These are phyloP conservation scores for Megaceryle torquata DNA, from an alignment of 2,113 vertebrate genomes.

Conservation along the genomic window DNA sequence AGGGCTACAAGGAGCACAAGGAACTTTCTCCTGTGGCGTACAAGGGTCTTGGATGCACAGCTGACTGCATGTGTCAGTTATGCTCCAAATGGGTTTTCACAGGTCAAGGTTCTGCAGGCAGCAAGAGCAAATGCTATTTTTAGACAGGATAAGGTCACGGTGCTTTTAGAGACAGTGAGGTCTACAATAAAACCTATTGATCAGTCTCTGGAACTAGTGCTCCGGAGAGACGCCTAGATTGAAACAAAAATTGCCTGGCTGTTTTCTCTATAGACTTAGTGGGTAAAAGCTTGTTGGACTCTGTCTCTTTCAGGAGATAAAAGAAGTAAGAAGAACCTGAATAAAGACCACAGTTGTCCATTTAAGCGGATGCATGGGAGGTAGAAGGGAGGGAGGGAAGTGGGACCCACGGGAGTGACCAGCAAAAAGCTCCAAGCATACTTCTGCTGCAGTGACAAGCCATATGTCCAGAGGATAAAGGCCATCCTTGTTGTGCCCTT, in stretches of 20 bases:
- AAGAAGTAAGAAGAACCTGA: slow-evolving; percentile 67
- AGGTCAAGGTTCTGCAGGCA: slow-evolving; percentile 83
- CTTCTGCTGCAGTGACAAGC: not conserved
- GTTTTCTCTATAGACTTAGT: slow-evolving; percentile 65
- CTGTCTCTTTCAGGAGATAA: slow-evolving; percentile 79
- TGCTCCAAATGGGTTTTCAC: slow-evolving; percentile 84
- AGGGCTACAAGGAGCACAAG: not conserved
- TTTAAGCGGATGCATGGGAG: slow-evolving; percentile 59
- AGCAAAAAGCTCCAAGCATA: not conserved
- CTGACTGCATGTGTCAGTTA: slow-evolving; percentile 81
- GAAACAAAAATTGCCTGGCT: slow-evolving; percentile 80
- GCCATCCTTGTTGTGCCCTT: not conserved
- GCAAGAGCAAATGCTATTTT: slow-evolving; percentile 83
- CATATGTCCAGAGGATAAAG: not conserved
- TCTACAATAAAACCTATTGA: slow-evolving; percentile 87
- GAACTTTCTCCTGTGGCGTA: not conserved
- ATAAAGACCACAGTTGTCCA: slow-evolving; percentile 57
- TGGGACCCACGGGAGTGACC: not conserved
- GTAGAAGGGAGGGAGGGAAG: not conserved
- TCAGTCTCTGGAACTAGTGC: slow-evolving; percentile 80
- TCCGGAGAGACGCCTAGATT: slow-evolving; percentile 77
- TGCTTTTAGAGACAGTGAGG: slow-evolving; percentile 84
- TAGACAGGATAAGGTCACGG: slow-evolving; percentile 80
- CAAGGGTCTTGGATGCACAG: slow-evolving; percentile 73
- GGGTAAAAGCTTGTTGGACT: slow-evolving; percentile 83